These are phyloP conservation scores for Dunckerocampus dactyliophorus DNA, from an alignment of 2,113 vertebrate genomes.

Conservation along the genomic window DNA sequence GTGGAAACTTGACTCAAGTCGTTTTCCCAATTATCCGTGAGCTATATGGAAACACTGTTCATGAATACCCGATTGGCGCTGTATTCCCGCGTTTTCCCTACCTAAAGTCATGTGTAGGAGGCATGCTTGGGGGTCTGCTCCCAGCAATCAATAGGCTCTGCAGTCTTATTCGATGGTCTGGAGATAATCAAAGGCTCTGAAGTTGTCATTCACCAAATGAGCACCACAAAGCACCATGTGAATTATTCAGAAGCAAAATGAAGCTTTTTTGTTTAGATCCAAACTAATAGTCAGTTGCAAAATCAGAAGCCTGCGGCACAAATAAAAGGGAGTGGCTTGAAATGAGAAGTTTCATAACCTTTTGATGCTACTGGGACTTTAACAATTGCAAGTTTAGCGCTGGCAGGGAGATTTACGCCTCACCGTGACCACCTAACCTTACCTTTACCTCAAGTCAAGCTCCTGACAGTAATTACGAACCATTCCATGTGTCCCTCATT, in stretches of 20 bases:
- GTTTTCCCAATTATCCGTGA: too few species aligned
- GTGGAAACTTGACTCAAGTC: too few species aligned
- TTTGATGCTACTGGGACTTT: slow-evolving; percentile 13
- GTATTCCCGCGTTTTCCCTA: slow-evolving; percentile 3
- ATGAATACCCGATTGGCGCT: too few species aligned
- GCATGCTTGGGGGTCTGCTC: slow-evolving; percentile 24
- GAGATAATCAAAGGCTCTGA: slow-evolving; percentile 54
- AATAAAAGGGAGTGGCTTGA: slow-evolving; percentile 7
- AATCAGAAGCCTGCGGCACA: slow-evolving; percentile 12
- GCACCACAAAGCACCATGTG: slow-evolving; percentile 42
- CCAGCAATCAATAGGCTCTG: slow-evolving; percentile 53
- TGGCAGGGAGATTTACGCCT: slow-evolving; percentile 28
- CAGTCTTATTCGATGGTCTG: slow-evolving; percentile 37
- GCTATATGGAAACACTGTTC: too few species aligned
- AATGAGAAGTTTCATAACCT: slow-evolving; percentile 21
- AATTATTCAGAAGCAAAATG: slow-evolving; percentile 50
- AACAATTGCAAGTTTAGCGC: slow-evolving; percentile 6
- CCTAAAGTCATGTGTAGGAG: slow-evolving; percentile 16
- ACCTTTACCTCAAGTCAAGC: background rate
- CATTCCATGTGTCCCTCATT: background rate
- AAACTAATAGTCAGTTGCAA: slow-evolving; percentile 12
- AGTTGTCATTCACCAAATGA: slow-evolving; percentile 47
- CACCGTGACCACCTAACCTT: slow-evolving; percentile 1
- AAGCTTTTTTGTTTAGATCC: slow-evolving; percentile 13
- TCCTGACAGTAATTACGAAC: background rate